Conservation (phyloP, 2,797 vertebrate genomes). For the Odontamblyopus rebecca region DNA sequence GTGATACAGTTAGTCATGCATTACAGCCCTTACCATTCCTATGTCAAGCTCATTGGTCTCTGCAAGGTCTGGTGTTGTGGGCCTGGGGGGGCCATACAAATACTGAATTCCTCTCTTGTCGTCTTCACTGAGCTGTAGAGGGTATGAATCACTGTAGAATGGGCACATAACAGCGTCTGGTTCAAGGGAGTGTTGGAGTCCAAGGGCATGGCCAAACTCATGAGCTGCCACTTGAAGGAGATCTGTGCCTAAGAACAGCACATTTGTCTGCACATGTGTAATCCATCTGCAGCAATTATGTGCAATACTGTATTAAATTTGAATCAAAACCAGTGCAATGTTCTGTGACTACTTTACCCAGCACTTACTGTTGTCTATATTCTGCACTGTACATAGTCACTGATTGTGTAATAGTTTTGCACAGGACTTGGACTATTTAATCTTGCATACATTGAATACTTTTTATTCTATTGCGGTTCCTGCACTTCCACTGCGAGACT, state of each 20-base stretch:
- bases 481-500: no score
- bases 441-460: no score
- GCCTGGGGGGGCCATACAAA: constrained; percentile 65
- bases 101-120: constrained; percentile 89
- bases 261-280: background rate
- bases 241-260: constrained; percentile 82
- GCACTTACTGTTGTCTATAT: background rate
- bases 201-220: constrained; percentile 90
- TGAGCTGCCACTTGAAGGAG: constrained; percentile 92
- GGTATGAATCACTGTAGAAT: constrained; percentile 89
- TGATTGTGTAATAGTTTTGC: background rate
- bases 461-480: no score
- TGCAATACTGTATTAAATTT: background rate
- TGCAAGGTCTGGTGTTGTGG: background rate
- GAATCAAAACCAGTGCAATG: background rate
- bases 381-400: background rate
- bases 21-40: constrained; percentile 42
- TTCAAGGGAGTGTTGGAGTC: constrained; percentile 87
- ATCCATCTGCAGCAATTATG: background rate
- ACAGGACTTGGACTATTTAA: background rate
- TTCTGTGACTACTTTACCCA: background rate
- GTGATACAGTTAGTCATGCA: background rate
- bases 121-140: constrained; percentile 84
- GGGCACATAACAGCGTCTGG: constrained; percentile 90
- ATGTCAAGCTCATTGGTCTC: constrained; percentile 60